A percentile compares a stretch with the other conserved stretches of the same genome.
Evolutionary conservation across 1,140 invertebrate species (phyloP).

Genomic region (Sycobia sp.): DNA sequence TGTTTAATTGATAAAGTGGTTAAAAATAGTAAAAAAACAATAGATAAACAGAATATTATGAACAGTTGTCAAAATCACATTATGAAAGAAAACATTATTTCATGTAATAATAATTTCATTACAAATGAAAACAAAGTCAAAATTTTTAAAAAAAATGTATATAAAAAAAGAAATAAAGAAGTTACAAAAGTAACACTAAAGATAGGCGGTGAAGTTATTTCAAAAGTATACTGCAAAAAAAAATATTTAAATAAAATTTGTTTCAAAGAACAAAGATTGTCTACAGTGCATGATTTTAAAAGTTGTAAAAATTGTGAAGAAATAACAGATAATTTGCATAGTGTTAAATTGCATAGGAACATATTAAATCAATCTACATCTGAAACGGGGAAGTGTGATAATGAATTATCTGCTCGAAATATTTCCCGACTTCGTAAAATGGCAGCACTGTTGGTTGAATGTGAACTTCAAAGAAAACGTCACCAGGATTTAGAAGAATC

Average conservation of each 20-base stretch:
- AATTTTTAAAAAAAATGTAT: neutral
- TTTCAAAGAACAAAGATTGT: neutral
- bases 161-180: conserved; percentile 1
- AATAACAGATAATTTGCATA: neutral
- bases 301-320: neutral
- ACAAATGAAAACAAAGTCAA: neutral
- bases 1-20: neutral
- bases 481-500: neutral
- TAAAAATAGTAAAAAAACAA: neutral
- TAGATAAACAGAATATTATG: neutral
- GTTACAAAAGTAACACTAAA: conserved; percentile 34
- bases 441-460: neutral
- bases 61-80: neutral
- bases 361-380: neutral
- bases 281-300: neutral
- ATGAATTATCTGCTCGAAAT: neutral
- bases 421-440: neutral
- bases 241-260: conserved; percentile 38
- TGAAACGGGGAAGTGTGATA: neutral
- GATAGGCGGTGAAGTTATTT: conserved; percentile 37
- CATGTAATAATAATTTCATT: neutral
- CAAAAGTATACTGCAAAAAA: conserved; percentile 29
- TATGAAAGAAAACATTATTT: neutral
- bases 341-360: neutral
- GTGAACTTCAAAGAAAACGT: neutral